A percentile compares a stretch with the other conserved stretches of the same genome.
Conservation (phyloP, 2,113 vertebrate species). For the Podarcis cretensis region DNA sequence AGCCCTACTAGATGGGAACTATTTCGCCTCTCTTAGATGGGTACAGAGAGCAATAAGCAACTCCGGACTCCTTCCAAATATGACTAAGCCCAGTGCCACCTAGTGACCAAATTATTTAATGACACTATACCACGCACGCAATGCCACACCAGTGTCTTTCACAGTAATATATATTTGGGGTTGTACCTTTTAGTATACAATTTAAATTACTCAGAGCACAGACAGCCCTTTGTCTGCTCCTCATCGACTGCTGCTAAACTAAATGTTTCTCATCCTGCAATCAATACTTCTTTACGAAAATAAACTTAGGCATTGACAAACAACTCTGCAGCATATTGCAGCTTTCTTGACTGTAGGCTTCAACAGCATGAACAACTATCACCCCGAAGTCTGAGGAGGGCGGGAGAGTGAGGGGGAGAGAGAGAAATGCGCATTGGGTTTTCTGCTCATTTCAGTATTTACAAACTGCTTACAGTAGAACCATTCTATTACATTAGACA, state of each 20-base stretch:
- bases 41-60: not conserved
- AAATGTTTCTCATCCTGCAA: slow-evolving; percentile 78
- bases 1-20: not conserved
- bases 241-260: slow-evolving; percentile 75
- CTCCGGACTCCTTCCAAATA: not conserved
- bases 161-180: slow-evolving; percentile 34
- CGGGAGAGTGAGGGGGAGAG: not conserved
- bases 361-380: slow-evolving; percentile 60
- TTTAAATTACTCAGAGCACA: slow-evolving; percentile 73
- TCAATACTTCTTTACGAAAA: slow-evolving; percentile 77
- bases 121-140: not conserved
- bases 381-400: slow-evolving; percentile 29
- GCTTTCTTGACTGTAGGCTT: slow-evolving; percentile 46
- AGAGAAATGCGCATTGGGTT: slow-evolving; percentile 38
- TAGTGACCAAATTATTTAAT: not conserved
- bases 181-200: slow-evolving; percentile 51
- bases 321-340: slow-evolving; percentile 63
- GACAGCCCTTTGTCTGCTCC: slow-evolving; percentile 71
- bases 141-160: slow-evolving; percentile 11
- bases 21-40: not conserved
- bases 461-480: slow-evolving; percentile 61
- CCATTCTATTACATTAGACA: slow-evolving; percentile 68
- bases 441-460: slow-evolving; percentile 58
- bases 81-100: not conserved
- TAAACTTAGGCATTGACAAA: slow-evolving; percentile 74